Conservation (phyloP, 2,888 invertebrate genomes). For the Phaedon cochleariae region DNA sequence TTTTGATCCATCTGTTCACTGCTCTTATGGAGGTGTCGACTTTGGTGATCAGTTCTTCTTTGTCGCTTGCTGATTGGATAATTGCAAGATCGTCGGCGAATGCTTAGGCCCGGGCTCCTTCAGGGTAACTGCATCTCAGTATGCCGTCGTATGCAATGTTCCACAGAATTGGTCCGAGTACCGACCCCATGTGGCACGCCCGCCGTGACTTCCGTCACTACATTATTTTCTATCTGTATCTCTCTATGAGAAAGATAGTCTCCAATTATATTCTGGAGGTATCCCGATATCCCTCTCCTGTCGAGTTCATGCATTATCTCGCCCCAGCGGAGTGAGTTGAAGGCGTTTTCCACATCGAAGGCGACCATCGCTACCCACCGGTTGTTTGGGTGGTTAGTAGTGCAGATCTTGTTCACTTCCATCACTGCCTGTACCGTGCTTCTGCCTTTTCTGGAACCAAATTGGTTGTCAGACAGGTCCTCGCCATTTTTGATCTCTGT, state of each 20-base stretch:
- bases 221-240: neutral
- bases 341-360: neutral
- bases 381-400: neutral
- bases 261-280: neutral
- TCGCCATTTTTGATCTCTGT: neutral
- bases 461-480: slow-evolving; percentile 5
- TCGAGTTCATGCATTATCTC: neutral
- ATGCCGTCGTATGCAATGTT: slow-evolving; percentile 22
- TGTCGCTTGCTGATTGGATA: neutral
- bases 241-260: neutral
- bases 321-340: neutral
- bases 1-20: slow-evolving; percentile 15
- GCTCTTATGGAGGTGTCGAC: neutral
- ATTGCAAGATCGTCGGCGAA: slow-evolving; percentile 27
- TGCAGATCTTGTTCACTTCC: no score
- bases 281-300: neutral
- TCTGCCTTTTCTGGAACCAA: slow-evolving; percentile 6
- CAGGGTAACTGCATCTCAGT: neutral
- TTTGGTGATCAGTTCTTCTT: neutral
- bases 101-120: neutral
- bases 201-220: no score
- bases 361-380: slow-evolving; percentile 5
- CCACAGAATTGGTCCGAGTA: slow-evolving; percentile 20
- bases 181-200: slow-evolving; percentile 28
- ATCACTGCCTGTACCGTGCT: slow-evolving; percentile 10